Base-by-base conservation (phyloP, 1,140 invertebrate genomes). In the Euwallacea fornicatus region DNA sequence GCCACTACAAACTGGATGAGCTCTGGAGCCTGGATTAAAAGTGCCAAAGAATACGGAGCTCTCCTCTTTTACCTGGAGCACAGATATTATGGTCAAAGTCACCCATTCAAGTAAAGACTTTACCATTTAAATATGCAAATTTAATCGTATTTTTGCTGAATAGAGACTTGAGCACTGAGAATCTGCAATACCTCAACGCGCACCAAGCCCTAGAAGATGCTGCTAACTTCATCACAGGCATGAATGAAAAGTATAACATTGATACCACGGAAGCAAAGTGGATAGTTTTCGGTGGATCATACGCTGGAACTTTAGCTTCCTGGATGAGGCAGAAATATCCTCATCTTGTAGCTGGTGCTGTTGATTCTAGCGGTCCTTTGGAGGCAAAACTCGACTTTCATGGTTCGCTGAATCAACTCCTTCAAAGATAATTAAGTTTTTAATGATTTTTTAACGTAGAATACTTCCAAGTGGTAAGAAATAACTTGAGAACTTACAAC, bases 241-340 rank as follows among this genome's bases (percentile, higher is more conserved):
- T 91, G 85, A 91, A 89, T 76, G 69, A 81, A 7, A 80, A 88
- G 74, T 87, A 90, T 69, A 86, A 88, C 43, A 81, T 95, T 42
- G 16, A 11, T 15, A 81, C 83, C 0, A 76, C 78, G 7, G 78
- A 84, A 16, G 86, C 87, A n/a, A 94, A 94, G 83, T 96, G 94
- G 92, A 90, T 98, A 69, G 89, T 89, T 2, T 97, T 97, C 81
- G 96, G 96, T 33, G 95, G 96, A 2, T 96, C 93, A 0, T 98
- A 98, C 82, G 90, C 94, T 7, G 96, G 95, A 55, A 91, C 91
- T 2, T 82, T 98, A 56, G 92, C 94, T 9, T 95, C 95, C 7
- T 98, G 95, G 95, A 84, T 93, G 63, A 84, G 96, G 60, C 79
- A 89, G 6, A 97, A 97, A 81, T 98, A 96, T 83, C 94, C 96